Evolutionary conservation across 1,140 invertebrate genomes (phyloP), one percentile per base, ranked within the genome.

Genomic region (Augochlora pura): DNA sequence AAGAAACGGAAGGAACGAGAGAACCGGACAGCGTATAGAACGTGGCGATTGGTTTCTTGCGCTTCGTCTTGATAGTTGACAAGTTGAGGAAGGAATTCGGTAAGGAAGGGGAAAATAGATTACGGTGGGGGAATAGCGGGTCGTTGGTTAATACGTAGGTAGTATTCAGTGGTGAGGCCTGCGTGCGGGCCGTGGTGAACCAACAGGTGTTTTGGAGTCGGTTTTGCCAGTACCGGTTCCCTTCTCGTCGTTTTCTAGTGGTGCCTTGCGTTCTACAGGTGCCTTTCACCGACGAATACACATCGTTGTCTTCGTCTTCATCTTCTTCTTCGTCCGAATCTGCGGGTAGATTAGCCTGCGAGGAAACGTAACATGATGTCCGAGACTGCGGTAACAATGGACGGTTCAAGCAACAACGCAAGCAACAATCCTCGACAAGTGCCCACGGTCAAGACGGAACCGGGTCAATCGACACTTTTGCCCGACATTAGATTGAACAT

Each of bases 401-500:
- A 90, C 67, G 86, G 87, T 78, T 88, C 86, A 66, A 88, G 90
- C 74, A 88, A 88, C 77, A 89, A 90, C 60, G 83, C 89, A 68
- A 84, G 82, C 64, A 89, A 88, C 71, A 87, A 88, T 79, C 89
- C 86, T 25, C 84, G 88, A 25, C 86, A 89, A 78, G 76, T 80
- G 63, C 87, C 90, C 27, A 88, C 86, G 46, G 87, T 90, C 59
- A 90, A 91, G 82, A 84, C 88, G 38, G 85, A 91, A 77, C 89
- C 89, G 57, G 89, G 91, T 81, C 89, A 90, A 70, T 81, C 86
- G 27, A 80, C 84, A 38, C 79, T 86, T n/a, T 69, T 93, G 25
- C 86, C 90, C 21, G 91, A 90, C 81, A 87, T 94, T 39, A 88
- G 84, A 67, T 32, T 94, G 18, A 94, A 94, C 82, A 75, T 92